A percentile compares a stretch with the other conserved stretches of the same genome.
phyloP scores from a whole-genome alignment of 2,113 vertebrate species.

The Pungitius pungitius region DNA sequence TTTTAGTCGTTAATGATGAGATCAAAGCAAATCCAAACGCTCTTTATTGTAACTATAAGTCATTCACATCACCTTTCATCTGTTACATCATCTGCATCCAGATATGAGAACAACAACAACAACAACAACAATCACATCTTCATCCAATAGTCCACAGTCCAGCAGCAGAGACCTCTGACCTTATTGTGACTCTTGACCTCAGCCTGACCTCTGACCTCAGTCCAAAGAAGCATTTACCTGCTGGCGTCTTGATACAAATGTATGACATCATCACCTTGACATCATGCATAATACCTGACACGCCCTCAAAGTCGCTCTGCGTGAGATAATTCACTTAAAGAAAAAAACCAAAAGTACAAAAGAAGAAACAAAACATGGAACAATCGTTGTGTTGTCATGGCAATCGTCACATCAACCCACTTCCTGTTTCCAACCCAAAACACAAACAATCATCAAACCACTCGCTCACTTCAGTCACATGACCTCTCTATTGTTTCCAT shows the following conservation, averaged over 20 bases:
- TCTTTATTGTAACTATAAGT: conserved; percentile 69
- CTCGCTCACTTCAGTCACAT: conserved; percentile 9
- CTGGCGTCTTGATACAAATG: background rate
- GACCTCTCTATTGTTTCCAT: conserved; percentile 23
- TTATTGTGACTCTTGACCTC: background rate
- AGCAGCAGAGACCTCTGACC: conserved; percentile 27
- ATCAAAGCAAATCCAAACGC: conserved; percentile 49
- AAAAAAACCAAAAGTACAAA: conserved; percentile 52
- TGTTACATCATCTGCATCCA: conserved; percentile 60
- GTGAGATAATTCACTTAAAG: conserved; percentile 14
- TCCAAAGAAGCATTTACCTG: background rate
- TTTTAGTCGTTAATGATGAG: no score
- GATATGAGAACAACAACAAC: conserved; percentile 50
- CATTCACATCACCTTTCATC: conserved; percentile 54
- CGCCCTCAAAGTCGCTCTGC: background rate
- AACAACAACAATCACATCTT: conserved; percentile 4
- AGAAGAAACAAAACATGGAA: conserved; percentile 35
- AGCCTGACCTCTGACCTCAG: background rate
- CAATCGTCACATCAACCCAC: conserved; percentile 56
- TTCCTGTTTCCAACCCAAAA: conserved; percentile 43
- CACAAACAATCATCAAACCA: conserved; percentile 48
- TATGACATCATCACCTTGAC: conserved; percentile 35
- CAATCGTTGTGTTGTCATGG: conserved; percentile 67
- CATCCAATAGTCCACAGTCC: conserved; percentile 50
- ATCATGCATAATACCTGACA: conserved; percentile 8